Conservation (phyloP, 2,888 invertebrate species). For the Acronicta aceris region DNA sequence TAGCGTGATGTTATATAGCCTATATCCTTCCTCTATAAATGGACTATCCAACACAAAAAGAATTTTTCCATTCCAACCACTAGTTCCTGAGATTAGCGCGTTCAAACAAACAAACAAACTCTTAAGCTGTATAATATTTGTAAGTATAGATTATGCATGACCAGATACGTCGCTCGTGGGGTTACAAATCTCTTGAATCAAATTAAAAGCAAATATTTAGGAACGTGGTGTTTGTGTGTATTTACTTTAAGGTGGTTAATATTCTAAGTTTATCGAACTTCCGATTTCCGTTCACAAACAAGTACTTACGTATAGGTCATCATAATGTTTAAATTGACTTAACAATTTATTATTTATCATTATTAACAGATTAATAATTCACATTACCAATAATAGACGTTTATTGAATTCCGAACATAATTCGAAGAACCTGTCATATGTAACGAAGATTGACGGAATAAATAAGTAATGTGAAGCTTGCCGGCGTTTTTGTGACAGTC, state of each 20-base stretch:
- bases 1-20: too few relatives aligned
- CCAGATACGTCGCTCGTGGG: not conserved
- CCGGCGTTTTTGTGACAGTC: slow-evolving; percentile 1
- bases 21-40: too few relatives aligned
- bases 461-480: slow-evolving; percentile 7
- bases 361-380: slow-evolving; percentile 28
- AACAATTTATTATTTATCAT: slow-evolving; percentile 21
- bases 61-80: too few relatives aligned
- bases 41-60: too few relatives aligned
- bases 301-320: not conserved
- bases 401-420: slow-evolving; percentile 5
- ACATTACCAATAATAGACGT: slow-evolving; percentile 12
- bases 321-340: too few relatives aligned
- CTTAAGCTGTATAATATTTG: too few relatives aligned
- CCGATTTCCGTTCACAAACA: not conserved
- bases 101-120: too few relatives aligned
- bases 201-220: slow-evolving; percentile 2
- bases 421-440: slow-evolving; percentile 18
- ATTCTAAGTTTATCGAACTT: slow-evolving; percentile 6
- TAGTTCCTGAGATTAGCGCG: too few relatives aligned
- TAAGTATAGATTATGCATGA: not conserved
- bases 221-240: not conserved
- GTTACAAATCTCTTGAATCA: not conserved
- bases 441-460: slow-evolving; percentile 19
- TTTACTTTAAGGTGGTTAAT: not conserved